Conservation (phyloP, 2,888 invertebrate genomes). For the Rosalia funebris region DNA sequence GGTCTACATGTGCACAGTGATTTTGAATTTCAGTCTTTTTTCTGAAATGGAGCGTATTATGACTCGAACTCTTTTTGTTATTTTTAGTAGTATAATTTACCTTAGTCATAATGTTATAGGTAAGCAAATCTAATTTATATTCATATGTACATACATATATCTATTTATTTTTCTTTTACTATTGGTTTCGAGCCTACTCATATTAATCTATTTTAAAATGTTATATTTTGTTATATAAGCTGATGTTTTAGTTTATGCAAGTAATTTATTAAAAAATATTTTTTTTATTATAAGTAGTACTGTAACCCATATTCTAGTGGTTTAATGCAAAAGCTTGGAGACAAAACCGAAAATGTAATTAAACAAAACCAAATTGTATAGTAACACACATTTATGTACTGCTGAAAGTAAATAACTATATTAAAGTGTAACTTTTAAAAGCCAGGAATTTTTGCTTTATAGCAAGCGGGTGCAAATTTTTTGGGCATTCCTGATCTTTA, state of each 20-base stretch:
- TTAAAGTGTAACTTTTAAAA: too few species aligned
- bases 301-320: too few species aligned
- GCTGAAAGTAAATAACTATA: too few species aligned
- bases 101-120: slow-evolving; percentile 57
- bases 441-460: too few species aligned
- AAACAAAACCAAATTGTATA: too few species aligned
- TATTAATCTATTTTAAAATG: neutral
- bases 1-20: slow-evolving; percentile 28
- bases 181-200: too few species aligned
- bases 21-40: slow-evolving; percentile 39
- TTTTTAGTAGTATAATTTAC: slow-evolving; percentile 55
- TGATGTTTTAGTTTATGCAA: neutral
- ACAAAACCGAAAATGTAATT: too few species aligned
- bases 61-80: slow-evolving; percentile 53
- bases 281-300: neutral
- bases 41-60: slow-evolving; percentile 47
- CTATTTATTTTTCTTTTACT: too few species aligned
- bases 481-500: too few species aligned
- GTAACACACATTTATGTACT: too few species aligned
- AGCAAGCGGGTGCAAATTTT: too few species aligned
- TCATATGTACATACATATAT: neutral
- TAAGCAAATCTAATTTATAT: slow-evolving; percentile 40
- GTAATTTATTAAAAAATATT: neutral
- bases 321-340: too few species aligned
- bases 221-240: neutral